Evolutionary conservation across 2,888 invertebrate genomes (phyloP).

Genomic region (Morpho achilles): DNA sequence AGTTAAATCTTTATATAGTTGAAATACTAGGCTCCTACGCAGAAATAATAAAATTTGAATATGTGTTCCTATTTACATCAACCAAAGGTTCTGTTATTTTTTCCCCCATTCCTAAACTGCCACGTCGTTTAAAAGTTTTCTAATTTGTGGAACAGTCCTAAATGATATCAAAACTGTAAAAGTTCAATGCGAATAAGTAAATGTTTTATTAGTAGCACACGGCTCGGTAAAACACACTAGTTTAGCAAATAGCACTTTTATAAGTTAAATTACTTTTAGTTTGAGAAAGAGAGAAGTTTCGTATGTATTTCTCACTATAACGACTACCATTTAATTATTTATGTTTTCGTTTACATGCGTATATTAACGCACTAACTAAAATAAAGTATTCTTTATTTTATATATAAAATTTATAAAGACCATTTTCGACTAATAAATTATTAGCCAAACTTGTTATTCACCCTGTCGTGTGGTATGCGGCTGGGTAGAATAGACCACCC

Average conservation of each 20-base stretch:
- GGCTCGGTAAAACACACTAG: constrained; percentile 46
- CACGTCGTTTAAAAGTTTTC: constrained; percentile 35
- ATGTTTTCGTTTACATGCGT: constrained; percentile 8
- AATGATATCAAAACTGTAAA: constrained; percentile 45
- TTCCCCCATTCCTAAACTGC: constrained; percentile 24
- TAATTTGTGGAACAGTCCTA: constrained; percentile 44
- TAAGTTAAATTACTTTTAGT: constrained; percentile 60
- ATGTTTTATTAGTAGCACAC: constrained; percentile 49
- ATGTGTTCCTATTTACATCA: no score
- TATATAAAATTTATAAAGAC: no score
- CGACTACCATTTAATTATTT: constrained; percentile 24
- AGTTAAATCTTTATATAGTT: no score
- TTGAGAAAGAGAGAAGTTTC: constrained; percentile 44
- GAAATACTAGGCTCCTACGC: no score
- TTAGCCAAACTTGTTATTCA: no score
- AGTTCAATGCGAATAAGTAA: constrained; percentile 47
- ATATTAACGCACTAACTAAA: background rate
- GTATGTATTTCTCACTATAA: constrained; percentile 33
- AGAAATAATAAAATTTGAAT: no score
- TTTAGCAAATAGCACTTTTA: constrained; percentile 53
- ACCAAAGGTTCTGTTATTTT: constrained; percentile 6
- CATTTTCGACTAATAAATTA: no score
- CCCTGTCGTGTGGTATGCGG: no score
- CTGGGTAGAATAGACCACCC: no score
- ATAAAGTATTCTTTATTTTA: background rate